Evolutionary conservation across 2,888 invertebrate genomes (phyloP), one percentile per base, ranked within the genome.

Genomic region (Cenopis cana): DNA sequence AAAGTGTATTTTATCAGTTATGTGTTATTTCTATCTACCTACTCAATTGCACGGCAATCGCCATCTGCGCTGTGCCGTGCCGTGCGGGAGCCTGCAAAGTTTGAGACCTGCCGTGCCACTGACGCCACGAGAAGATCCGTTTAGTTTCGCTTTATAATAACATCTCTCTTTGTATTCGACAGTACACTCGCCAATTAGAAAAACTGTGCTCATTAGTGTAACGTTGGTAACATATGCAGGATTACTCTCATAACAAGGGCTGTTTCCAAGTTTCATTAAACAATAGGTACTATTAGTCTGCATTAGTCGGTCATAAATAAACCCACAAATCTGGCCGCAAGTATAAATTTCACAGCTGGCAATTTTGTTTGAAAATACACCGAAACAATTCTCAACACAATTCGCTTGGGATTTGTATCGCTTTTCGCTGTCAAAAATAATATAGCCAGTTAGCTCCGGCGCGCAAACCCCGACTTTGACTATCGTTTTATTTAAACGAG

Each of bases 281-380:
- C 50, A 36, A 49, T 52, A n/a, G n/a, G n/a, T n/a, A 52, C 49
- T 49, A 29, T 33, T 62, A 62, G 33, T 62, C 50, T 18, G 36
- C 49, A 46, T 46, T 46, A 46, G 29, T 46, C 46, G 29, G 46
- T 60, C 46, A 60, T 60, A 64, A 64, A 64, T 64, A 54, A 18
- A 24, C 20, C 64, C 64, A 24, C 52, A 64, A 64, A 64, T 64
- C 64, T 52, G 64, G 52, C 64, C 64, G 64, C 33, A 12, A 52
- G 38, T 54, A 38, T 64, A 64, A 50, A 61, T 62, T 62, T 36
- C 64, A 14, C 64, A 50, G 36, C 52, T 38, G 52, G 64, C 64
- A 64, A 64, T 64, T 64, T 24, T 38, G 64, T 64, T 57, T 68
- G 46, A 61, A 46, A 46, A 62, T 56, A 61, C 54, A 68, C 54